phyloP scores from a whole-genome alignment of 2,113 vertebrate species.

The Naja naja region DNA sequence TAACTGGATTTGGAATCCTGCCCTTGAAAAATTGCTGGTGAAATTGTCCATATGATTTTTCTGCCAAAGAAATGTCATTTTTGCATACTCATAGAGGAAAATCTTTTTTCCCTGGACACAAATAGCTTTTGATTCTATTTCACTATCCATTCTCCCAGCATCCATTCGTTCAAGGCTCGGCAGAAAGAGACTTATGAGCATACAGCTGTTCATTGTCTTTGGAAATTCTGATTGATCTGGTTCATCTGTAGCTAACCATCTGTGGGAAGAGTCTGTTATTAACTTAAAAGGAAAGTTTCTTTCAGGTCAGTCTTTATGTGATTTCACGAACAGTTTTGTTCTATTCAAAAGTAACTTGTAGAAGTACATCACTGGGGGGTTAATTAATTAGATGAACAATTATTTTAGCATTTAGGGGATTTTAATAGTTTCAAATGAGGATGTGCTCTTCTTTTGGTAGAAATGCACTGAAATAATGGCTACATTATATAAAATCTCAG shows the following conservation, averaged over 20 bases:
- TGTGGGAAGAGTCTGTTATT: background rate
- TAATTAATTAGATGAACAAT: background rate
- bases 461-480: background rate
- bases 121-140: background rate
- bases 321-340: background rate
- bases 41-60: background rate
- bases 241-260: background rate
- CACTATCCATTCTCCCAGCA: background rate
- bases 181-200: background rate
- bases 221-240: background rate
- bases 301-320: background rate
- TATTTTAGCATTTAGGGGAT: background rate
- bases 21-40: background rate
- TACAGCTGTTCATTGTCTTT: background rate
- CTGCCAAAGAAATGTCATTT: background rate
- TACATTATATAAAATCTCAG: background rate
- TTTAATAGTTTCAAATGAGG: background rate
- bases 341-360: background rate
- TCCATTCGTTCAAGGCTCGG: background rate
- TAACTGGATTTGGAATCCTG: background rate
- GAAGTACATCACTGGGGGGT: background rate
- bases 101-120: background rate
- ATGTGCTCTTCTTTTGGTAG: background rate
- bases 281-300: background rate
- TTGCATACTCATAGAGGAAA: background rate